Evolutionary conservation across 2,888 invertebrate genomes (phyloP).

Genomic region (Cerceris rybyensis): DNA sequence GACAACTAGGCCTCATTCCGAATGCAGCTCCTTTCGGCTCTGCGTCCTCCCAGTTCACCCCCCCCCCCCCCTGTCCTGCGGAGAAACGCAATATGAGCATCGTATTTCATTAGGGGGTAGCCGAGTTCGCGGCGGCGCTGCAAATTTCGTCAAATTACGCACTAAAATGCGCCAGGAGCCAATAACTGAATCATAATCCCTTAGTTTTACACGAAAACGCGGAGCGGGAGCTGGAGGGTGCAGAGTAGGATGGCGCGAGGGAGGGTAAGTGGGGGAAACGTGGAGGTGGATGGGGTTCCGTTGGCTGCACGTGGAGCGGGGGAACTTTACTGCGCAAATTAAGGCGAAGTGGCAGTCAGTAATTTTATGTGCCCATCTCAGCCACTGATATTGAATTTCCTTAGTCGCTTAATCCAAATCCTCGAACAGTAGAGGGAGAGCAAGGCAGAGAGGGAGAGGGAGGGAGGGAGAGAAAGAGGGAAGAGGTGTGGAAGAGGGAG

Average conservation of each 20-base stretch:
- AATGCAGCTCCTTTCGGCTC: constrained; percentile 30
- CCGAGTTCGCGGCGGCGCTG: constrained; percentile 53
- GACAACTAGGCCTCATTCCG: constrained; percentile 11
- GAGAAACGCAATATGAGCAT: constrained; percentile 57
- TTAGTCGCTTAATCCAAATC: constrained; percentile 80
- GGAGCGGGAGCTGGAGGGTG: constrained; percentile 12
- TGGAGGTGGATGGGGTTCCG: constrained; percentile 15
- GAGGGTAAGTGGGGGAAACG: constrained; percentile 27
- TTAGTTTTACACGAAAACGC: constrained; percentile 69
- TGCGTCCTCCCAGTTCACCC: not conserved
- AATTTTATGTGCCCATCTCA: constrained; percentile 81
- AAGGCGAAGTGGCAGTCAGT: constrained; percentile 81
- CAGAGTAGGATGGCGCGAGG: constrained; percentile 36
- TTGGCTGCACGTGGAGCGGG: constrained; percentile 37
- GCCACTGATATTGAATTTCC: constrained; percentile 82
- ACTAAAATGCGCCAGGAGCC: constrained; percentile 68
- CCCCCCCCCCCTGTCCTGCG: not conserved
- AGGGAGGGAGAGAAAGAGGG: constrained; percentile 11
- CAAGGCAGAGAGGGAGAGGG: constrained; percentile 4
- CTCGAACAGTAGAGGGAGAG: constrained; percentile 61
- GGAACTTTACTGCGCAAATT: constrained; percentile 81
- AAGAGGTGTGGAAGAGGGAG: constrained; percentile 21
- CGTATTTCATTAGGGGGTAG: constrained; percentile 63
- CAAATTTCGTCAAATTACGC: constrained; percentile 73
- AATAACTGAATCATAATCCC: constrained; percentile 77